Conservation (phyloP, 2,888 invertebrate genomes). For the Andrena haemorrhoa region DNA sequence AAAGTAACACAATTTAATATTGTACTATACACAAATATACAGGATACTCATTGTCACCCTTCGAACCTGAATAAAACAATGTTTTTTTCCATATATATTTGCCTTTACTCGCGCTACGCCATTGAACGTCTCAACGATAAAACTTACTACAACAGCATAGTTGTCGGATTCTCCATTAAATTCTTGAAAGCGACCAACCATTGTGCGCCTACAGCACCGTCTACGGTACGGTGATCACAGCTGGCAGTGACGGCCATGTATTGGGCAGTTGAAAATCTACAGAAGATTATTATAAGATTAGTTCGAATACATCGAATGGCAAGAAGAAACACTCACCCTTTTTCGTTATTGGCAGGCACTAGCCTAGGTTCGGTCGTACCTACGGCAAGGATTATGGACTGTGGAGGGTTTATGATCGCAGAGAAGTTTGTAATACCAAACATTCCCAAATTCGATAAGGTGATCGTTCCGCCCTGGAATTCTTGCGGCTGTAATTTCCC, state of each 20-base stretch:
- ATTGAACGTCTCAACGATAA: constrained; percentile 28
- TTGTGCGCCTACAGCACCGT: constrained; percentile 98
- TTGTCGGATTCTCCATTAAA: constrained; percentile 95
- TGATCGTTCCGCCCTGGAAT: constrained; percentile 98
- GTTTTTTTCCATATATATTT: constrained; percentile 39
- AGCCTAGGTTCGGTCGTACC: constrained; percentile 92
- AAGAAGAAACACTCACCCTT: constrained; percentile 88
- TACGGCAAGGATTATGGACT: constrained; percentile 96
- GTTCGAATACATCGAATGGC: neutral
- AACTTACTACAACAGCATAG: constrained; percentile 93
- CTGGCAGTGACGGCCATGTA: constrained; percentile 96
- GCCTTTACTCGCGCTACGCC: constrained; percentile 29
- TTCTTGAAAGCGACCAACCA: constrained; percentile 97
- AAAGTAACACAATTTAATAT: constrained; percentile 42
- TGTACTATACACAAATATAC: constrained; percentile 64
- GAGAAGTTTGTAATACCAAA: constrained; percentile 94
- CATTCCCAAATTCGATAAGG: constrained; percentile 98
- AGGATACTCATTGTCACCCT: constrained; percentile 47
- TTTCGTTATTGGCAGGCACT: constrained; percentile 90
- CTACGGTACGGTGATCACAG: constrained; percentile 98
- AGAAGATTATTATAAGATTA: constrained; percentile 60
- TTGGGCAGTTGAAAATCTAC: constrained; percentile 90
- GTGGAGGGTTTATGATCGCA: constrained; percentile 98
- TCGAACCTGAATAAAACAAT: constrained; percentile 45
- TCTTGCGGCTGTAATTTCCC: constrained; percentile 96